Evolutionary conservation across 2,113 vertebrate genomes (phyloP), one percentile per base, ranked within the genome.

Genomic region (Macrotus californicus): DNA sequence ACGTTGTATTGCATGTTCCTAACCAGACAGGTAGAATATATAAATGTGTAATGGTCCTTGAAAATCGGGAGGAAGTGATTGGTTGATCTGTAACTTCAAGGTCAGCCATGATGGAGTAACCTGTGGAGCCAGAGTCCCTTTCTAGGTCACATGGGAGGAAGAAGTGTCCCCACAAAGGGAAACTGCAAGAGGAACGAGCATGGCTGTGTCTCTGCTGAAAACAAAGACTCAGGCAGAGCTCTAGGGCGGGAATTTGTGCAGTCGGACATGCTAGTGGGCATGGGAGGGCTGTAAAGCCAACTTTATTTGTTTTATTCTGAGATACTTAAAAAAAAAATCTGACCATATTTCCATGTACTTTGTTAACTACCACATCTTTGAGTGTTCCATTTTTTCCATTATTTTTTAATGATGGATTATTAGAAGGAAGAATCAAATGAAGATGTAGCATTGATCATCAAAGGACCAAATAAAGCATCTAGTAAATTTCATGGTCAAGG

Each of bases 401-500:
- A 41, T 24, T 87, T 91, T 95, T 95, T 56, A 94, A 94, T 84
- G 72, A 72, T 54, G 50, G 43, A 50, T 96, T 67, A 59, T 34
- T 36, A 39, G 50, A 29, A 64, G 54, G 43, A 90, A 87, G 89
- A 64, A 91, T 87, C 70, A 82, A 96, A 94, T 15, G 34, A 64
- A 82, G 36, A 67, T 0, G 10, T 61, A 43, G 34, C 24, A 82
- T 43, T 64, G 85, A 96, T 96, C 92, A 94, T 95, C 91, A 94
- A 92, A 96, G 81, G 64, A 46, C 50, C 80, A 77, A 73, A 94
- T 75, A 75, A 48, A 89, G 48, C 36, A 56, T 90, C 66, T 34
- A 31, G 61, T 94, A 89, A 93, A 52, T 95, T 96, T 96, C 91
- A 94, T 48, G 61, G 94, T 94, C 48, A 89, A 86, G 89, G 91